Base-by-base conservation (phyloP, 2,113 vertebrate genomes). In the Elgaria multicarinata region DNA sequence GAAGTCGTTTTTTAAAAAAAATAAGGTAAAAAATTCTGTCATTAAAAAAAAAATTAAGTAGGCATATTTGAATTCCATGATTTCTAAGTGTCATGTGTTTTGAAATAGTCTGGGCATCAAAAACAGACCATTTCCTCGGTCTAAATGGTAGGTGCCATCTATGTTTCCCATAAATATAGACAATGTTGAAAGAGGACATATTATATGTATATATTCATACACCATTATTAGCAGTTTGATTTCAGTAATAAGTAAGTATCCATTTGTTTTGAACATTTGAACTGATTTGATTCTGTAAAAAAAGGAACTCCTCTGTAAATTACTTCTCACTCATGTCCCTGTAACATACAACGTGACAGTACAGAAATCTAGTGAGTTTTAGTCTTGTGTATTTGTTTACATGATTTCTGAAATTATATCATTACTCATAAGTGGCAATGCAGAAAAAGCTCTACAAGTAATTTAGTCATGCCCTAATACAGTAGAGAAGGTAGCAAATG, bases 361-460 rank as follows among this genome's bases (percentile, higher is more conserved):
- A 79, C 50, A 87, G 72, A 92, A 94, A 86, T 90, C 44, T 75
- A 66, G 24, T 93, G 95, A 93, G 90, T 93, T 94, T 89, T 94
- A 96, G 66, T 95, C 20, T 97, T 97, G 95, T 95, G 92, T 96
- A 95, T 96, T 97, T 95, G 95, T 97, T 97, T 96, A 95, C 91
- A 93, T 95, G 95, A 96, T 96, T 96, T 97, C 95, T 96, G 96
- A 97, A 97, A 98, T 98, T 97, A 95, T 97, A 97, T 97, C 96
- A 67, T 97, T 97, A 95, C 96, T 96, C 93, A 24, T 96, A 97
- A 96, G 96, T 96, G 94, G 95, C 39, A 53, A 91, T 96, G 95
- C 33, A 4, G 95, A 96, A 96, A 97, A 93, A 93, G 91, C 95
- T 94, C 89, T 93, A 90, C 91, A 96, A 95, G 96, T 97, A 96